Evolutionary conservation across 2,113 vertebrate species (phyloP), one percentile per base, ranked within the genome.

Genomic region (Rhombomys opimus): DNA sequence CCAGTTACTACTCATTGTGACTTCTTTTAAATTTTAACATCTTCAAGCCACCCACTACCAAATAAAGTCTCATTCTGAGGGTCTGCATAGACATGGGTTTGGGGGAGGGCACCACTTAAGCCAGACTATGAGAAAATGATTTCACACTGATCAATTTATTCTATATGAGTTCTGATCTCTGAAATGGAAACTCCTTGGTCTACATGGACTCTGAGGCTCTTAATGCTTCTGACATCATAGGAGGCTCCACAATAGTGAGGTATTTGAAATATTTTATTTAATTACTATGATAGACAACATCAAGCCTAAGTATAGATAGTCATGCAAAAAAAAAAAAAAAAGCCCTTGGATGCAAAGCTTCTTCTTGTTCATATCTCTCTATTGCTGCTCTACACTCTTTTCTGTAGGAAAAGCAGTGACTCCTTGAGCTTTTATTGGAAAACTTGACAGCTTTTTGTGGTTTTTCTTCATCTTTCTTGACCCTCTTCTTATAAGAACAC

Each of bases 151-250:
- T 88, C 46, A 25, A 89, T 75, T 57, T 90, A 41, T 13, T 57
- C 85, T 14, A 35, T 86, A 67, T 50, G 57, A 85, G 18, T 86
- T 95, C 72, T 91, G 13, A 94, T 80, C 46, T 95, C 72, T 86
- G 87, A 91, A 70, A 41, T 12, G 13, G 32, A 90, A 70, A 7
- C 4, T 27, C 27, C 9, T 20, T 70, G n/a, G 8, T 80, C 25
- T 73, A 14, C 38, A 41, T 92, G 50, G 68, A 7, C 25, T 90
- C 50, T 88, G 86, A 94, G 82, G 32, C 11, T 90, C 32, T 46
- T 41, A 75, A 22, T 15, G 30, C 61, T 67, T 80, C 38, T 65
- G 41, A 81, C 14, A n/a, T 77, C 38, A 11, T 17, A 50, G 65
- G n/a, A 70, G 35, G 82, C 38, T 54, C 35, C 80, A 76, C 11